Conservation (phyloP, 1,140 invertebrate genomes). For the Drosophila ohnishii region DNA sequence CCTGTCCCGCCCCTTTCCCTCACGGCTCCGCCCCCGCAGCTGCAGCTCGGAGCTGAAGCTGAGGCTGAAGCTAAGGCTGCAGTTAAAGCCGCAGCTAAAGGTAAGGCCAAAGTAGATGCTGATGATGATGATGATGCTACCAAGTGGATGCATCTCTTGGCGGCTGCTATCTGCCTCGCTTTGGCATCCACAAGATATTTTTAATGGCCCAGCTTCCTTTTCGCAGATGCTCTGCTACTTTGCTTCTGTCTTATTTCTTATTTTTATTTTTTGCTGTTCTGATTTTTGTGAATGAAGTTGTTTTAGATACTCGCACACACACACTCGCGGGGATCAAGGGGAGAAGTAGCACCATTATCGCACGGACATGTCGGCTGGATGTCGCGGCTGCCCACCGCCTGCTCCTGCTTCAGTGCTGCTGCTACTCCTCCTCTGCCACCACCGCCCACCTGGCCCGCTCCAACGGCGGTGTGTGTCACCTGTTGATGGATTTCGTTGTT, state of each 20-base stretch:
- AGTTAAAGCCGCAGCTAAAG: constrained; percentile 16
- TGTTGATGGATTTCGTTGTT: constrained; percentile 81
- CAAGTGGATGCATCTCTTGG: constrained; percentile 46
- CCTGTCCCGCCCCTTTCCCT: constrained; percentile 21
- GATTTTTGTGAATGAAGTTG: constrained; percentile 82
- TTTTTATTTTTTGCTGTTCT: constrained; percentile 49
- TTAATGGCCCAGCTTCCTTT: constrained; percentile 80
- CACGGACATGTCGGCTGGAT: constrained; percentile 77
- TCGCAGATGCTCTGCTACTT: constrained; percentile 40
- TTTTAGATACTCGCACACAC: constrained; percentile 52
- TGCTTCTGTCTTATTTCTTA: constrained; percentile 22
- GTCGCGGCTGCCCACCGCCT: constrained; percentile 41
- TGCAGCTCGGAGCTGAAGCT: constrained; percentile 18
- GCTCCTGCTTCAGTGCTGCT: not conserved
- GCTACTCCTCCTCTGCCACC: constrained; percentile 33
- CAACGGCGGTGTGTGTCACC: constrained; percentile 62
- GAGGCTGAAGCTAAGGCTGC: not conserved
- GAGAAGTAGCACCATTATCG: constrained; percentile 69
- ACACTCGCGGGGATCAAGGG: constrained; percentile 17
- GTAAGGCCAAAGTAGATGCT: constrained; percentile 21
- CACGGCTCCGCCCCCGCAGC: constrained; percentile 57
- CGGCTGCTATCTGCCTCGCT: constrained; percentile 65
- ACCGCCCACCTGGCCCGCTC: constrained; percentile 40
- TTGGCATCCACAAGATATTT: constrained; percentile 79
- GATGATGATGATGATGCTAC: constrained; percentile 41